These are phyloP conservation scores for Chironomus tentans DNA, from an alignment of 2,888 invertebrate species.

Conservation along the genomic window DNA sequence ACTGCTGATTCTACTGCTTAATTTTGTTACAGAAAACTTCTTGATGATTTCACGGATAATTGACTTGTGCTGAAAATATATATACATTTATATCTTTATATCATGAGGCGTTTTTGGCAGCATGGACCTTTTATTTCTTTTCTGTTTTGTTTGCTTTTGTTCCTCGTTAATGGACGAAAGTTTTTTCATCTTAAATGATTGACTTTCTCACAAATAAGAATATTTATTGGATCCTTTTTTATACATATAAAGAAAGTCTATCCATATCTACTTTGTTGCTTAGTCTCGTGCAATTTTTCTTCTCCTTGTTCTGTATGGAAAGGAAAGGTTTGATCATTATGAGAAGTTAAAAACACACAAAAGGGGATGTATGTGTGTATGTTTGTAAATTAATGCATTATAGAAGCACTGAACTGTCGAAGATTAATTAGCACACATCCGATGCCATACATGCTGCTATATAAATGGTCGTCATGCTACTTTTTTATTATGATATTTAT, in stretches of 20 bases:
- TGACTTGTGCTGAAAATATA: not conserved
- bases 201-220: not conserved
- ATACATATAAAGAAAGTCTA: too few species aligned
- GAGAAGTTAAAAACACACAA: too few species aligned
- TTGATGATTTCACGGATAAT: not conserved
- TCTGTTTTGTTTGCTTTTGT: not conserved
- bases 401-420: not conserved
- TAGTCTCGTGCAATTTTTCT: not conserved
- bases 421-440: not conserved
- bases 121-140: not conserved
- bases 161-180: not conserved
- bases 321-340: too few species aligned
- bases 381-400: too few species aligned
- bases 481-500: not conserved
- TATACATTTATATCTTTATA: not conserved
- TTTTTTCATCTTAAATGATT: not conserved
- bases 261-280: not conserved
- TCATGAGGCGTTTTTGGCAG: not conserved
- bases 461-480: too few species aligned
- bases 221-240: not conserved
- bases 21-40: not conserved
- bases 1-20: not conserved
- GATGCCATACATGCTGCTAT: not conserved
- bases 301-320: not conserved
- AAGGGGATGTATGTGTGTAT: too few species aligned